phyloP scores from a whole-genome alignment of 2,113 vertebrate genomes.

The Rousettus leschenaultii region DNA sequence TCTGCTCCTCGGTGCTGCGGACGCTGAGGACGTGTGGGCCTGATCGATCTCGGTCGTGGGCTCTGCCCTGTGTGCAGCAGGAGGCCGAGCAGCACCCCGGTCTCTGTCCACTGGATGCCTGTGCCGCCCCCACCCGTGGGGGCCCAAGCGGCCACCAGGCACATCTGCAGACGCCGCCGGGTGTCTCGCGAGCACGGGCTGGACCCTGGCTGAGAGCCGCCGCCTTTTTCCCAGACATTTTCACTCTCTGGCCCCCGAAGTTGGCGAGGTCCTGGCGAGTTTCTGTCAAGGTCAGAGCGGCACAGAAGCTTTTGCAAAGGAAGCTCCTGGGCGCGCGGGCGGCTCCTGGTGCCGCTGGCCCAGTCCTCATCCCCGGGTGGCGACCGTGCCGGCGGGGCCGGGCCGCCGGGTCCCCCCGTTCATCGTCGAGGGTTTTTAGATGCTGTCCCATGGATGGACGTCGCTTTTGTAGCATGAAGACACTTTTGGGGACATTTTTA shows the following conservation, averaged over 20 bases:
- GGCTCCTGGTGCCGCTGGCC: rapidly evolving
- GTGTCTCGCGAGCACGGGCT: background rate
- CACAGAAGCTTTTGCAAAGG: background rate
- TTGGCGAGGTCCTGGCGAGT: background rate
- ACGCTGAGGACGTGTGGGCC: rapidly evolving
- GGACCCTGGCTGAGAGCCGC: rapidly evolving
- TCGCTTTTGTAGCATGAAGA: rapidly evolving
- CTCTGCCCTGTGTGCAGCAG: rapidly evolving
- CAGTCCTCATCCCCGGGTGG: rapidly evolving
- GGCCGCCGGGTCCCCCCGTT: rapidly evolving
- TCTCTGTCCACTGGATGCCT: background rate
- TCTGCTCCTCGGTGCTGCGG: rapidly evolving
- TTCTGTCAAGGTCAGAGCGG: background rate
- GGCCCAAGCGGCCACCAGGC: rapidly evolving
- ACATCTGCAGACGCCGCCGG: rapidly evolving
- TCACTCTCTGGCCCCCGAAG: no score
- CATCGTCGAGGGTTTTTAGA: rapidly evolving
- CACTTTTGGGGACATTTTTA: no score
- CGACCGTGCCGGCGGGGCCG: rapidly evolving
- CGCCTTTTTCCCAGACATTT: no score
- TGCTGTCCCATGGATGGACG: rapidly evolving
- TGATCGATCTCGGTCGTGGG: rapidly evolving
- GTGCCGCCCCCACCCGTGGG: background rate
- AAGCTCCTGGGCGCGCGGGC: rapidly evolving
- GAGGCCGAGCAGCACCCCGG: no score